These are phyloP conservation scores for Aphyosemion australe DNA, from an alignment of 2,113 vertebrate genomes.

Conservation along the genomic window DNA sequence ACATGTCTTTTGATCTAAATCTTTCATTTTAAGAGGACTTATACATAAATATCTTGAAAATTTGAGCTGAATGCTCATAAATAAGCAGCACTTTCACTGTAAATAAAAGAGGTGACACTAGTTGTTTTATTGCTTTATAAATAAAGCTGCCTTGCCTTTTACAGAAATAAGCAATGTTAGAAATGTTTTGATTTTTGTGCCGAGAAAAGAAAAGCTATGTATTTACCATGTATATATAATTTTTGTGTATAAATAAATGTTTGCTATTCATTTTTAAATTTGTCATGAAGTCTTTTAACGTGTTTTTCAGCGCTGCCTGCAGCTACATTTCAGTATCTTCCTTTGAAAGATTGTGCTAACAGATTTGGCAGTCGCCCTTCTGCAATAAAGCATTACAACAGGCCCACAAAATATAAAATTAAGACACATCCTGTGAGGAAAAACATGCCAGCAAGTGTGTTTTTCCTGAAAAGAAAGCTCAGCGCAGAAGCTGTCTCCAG, in stretches of 20 bases:
- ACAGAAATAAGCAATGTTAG: neutral
- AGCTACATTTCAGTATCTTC: neutral
- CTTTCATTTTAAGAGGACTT: too few species aligned
- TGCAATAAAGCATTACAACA: slow-evolving; percentile 61
- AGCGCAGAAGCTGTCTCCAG: slow-evolving; percentile 39
- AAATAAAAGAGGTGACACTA: neutral
- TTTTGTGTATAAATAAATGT: slow-evolving; percentile 5
- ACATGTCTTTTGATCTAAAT: too few species aligned
- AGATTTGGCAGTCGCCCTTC: slow-evolving; percentile 23
- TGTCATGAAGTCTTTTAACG: neutral
- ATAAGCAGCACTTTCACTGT: neutral
- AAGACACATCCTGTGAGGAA: slow-evolving; percentile 72
- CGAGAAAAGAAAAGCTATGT: neutral
- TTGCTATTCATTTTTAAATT: neutral
- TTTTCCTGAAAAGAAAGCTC: slow-evolving; percentile 65
- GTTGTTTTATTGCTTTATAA: neutral
- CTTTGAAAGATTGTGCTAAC: slow-evolving; percentile 7
- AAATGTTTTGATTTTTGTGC: neutral
- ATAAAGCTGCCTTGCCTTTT: too few species aligned
- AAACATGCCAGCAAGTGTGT: slow-evolving; percentile 68
- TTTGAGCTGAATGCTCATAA: neutral
- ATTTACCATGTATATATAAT: neutral
- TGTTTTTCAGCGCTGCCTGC: neutral
- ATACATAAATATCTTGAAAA: neutral
- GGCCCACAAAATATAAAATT: slow-evolving; percentile 43